These are phyloP conservation scores for Shinisaurus crocodilurus DNA, from an alignment of 2,113 vertebrate species.

Conservation along the genomic window DNA sequence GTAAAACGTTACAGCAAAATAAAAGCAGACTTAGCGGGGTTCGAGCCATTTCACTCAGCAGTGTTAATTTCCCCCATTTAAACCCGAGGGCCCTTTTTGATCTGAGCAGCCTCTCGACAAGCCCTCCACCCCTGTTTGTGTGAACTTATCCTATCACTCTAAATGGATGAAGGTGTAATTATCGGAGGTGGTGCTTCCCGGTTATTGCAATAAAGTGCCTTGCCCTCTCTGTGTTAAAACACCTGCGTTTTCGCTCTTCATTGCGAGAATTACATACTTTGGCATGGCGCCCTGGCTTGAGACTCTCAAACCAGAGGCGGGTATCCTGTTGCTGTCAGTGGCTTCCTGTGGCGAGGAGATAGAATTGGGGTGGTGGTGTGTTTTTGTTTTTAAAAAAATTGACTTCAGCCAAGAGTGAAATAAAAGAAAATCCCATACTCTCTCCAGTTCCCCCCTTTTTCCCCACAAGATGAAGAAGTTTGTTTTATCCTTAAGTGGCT, in stretches of 20 bases:
- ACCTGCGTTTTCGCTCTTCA: slow-evolving; percentile 64
- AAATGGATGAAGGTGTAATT: slow-evolving; percentile 71
- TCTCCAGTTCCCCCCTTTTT: background rate
- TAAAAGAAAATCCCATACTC: background rate
- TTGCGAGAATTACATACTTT: slow-evolving; percentile 47
- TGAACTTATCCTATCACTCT: slow-evolving; percentile 65
- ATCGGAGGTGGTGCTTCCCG: slow-evolving; percentile 58
- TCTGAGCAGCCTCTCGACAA: slow-evolving; percentile 65
- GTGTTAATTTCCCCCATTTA: slow-evolving; percentile 71
- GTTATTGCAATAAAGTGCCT: slow-evolving; percentile 57
- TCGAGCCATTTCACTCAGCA: slow-evolving; percentile 61
- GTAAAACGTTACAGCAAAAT: slow-evolving; percentile 68
- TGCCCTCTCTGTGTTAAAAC: slow-evolving; percentile 58
- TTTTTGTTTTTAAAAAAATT: background rate
- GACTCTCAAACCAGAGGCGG: background rate
- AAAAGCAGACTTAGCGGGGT: slow-evolving; percentile 66
- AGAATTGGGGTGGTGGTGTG: background rate
- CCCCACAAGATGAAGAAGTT: background rate
- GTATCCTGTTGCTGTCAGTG: background rate
- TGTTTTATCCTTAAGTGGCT: background rate
- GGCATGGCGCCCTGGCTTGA: slow-evolving; percentile 8
- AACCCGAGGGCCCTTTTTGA: slow-evolving; percentile 67
- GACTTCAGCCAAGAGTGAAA: background rate
- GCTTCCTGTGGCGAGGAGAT: slow-evolving; percentile 21
- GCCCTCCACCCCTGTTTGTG: too few species aligned